These are phyloP conservation scores for Drosophila borborema DNA, from an alignment of 2,888 invertebrate genomes.

Conservation along the genomic window DNA sequence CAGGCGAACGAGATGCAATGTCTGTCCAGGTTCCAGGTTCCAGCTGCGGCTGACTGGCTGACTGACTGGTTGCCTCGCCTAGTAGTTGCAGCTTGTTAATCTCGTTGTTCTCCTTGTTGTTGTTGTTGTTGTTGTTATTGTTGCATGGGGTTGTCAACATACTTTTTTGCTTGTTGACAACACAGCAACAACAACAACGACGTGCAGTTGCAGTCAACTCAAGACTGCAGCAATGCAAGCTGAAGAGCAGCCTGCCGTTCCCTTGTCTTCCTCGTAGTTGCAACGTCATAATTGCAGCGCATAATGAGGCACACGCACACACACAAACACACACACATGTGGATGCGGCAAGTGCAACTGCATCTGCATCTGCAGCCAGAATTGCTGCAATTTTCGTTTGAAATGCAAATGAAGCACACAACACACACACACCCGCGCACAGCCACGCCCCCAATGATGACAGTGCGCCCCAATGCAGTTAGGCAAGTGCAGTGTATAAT, in stretches of 20 bases:
- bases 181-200: constrained; percentile 41
- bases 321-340: constrained; percentile 27
- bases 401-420: constrained; percentile 82
- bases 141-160: constrained; percentile 78
- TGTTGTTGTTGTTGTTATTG: constrained; percentile 50
- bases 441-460: constrained; percentile 63
- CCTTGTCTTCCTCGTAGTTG: constrained; percentile 65
- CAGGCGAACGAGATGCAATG: constrained; percentile 53
- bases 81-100: constrained; percentile 71
- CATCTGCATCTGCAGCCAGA: constrained; percentile 24
- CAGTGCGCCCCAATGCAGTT: constrained; percentile 23
- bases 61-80: constrained; percentile 61
- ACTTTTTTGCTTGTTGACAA: constrained; percentile 81
- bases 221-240: constrained; percentile 64
- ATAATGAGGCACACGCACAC: constrained; percentile 70
- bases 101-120: constrained; percentile 58
- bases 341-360: constrained; percentile 45
- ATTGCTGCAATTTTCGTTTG: constrained; percentile 75
- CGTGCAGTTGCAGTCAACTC: constrained; percentile 60
- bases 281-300: constrained; percentile 78
- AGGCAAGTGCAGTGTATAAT: constrained; percentile 58
- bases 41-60: constrained; percentile 59
- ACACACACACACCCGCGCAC: constrained; percentile 10
- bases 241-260: constrained; percentile 74
- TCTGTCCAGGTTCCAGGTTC: constrained; percentile 50